A percentile compares a stretch with the other conserved stretches of the same genome.
Evolutionary conservation across 2,888 invertebrate species (phyloP).

Genomic region (Pollenia labialis): DNA sequence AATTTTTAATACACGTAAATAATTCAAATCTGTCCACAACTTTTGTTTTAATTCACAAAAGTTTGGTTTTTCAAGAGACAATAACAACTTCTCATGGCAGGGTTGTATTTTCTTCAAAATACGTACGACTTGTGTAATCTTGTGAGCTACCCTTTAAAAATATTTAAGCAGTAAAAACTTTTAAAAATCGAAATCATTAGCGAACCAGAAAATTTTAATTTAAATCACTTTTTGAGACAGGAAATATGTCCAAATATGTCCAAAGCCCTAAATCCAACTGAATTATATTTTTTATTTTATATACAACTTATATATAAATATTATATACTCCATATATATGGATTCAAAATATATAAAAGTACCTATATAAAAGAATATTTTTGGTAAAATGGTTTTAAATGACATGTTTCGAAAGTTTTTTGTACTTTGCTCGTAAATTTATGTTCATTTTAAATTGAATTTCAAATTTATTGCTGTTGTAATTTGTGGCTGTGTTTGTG

Average conservation of each 20-base stretch:
- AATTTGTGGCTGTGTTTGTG: slow-evolving; percentile 74
- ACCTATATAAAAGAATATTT: slow-evolving; percentile 34
- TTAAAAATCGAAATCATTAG: no score
- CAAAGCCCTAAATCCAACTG: neutral
- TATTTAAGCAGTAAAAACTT: no score
- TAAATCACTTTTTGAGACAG: neutral
- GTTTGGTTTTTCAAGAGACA: no score
- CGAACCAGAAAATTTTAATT: no score
- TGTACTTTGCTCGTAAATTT: slow-evolving; percentile 77
- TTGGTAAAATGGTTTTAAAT: slow-evolving; percentile 82
- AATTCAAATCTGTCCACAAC: no score
- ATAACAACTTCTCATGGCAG: no score
- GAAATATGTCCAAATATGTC: neutral
- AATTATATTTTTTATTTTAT: neutral
- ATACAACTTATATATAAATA: neutral
- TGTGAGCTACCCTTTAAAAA: no score
- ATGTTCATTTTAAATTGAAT: slow-evolving; percentile 84
- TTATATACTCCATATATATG: neutral
- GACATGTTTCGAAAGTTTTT: slow-evolving; percentile 83
- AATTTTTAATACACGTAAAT: no score
- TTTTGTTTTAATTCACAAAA: no score
- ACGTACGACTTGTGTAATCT: no score
- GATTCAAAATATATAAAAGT: neutral
- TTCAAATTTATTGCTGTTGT: slow-evolving; percentile 83
- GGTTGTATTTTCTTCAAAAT: no score